Evolutionary conservation across 2,797 vertebrate genomes (phyloP).

Genomic region (Tarsius wallacei): DNA sequence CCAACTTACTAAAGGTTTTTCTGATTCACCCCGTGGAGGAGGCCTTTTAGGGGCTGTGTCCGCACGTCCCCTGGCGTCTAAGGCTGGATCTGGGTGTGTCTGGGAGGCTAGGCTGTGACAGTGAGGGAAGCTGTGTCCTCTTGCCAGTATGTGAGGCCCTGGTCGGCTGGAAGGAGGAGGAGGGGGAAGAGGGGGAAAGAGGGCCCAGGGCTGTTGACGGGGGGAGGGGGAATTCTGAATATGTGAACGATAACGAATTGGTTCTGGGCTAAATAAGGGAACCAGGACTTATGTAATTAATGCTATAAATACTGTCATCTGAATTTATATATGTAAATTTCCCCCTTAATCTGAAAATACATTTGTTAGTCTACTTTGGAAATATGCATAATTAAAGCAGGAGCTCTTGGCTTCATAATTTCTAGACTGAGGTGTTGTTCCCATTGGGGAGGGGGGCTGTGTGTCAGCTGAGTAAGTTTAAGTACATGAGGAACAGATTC

Average conservation of each 20-base stretch:
- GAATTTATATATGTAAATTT: slow-evolving; percentile 85
- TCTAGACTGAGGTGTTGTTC: slow-evolving; percentile 37
- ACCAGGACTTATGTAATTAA: slow-evolving; percentile 82
- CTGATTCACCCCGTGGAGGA: neutral
- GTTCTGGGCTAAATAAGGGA: slow-evolving; percentile 83
- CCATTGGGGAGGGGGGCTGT: neutral
- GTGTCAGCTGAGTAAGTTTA: slow-evolving; percentile 52
- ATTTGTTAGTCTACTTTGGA: slow-evolving; percentile 77
- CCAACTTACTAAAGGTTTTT: slow-evolving; percentile 71
- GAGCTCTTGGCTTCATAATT: slow-evolving; percentile 65
- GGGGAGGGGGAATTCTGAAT: slow-evolving; percentile 60
- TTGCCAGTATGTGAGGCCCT: slow-evolving; percentile 77
- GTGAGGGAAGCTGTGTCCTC: slow-evolving; percentile 82
- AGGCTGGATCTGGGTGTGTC: slow-evolving; percentile 83
- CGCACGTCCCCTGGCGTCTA: slow-evolving; percentile 33
- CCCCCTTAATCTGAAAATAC: slow-evolving; percentile 82
- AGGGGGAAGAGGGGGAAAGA: slow-evolving; percentile 24
- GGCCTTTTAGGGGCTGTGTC: slow-evolving; percentile 53
- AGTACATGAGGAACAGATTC: neutral
- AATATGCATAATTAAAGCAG: slow-evolving; percentile 58
- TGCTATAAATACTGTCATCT: slow-evolving; percentile 85
- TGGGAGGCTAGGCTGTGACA: slow-evolving; percentile 80
- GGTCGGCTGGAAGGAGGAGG: slow-evolving; percentile 44
- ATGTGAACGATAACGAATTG: slow-evolving; percentile 78
- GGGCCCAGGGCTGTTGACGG: neutral